Evolutionary conservation across 2,113 vertebrate species (phyloP), one percentile per base, ranked within the genome.

Genomic region (Rhea americana): DNA sequence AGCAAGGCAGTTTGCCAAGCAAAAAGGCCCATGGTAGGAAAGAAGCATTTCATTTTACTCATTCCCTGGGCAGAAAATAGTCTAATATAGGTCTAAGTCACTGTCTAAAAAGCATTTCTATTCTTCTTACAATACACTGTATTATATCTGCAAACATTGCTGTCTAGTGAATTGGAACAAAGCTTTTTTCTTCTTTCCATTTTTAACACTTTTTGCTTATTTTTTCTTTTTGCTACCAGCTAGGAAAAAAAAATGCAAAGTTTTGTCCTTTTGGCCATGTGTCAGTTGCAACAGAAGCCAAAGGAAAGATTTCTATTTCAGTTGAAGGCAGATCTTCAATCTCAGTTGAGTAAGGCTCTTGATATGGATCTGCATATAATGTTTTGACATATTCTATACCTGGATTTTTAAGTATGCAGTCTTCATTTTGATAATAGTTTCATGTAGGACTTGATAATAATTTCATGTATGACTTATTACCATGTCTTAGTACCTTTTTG

Each of bases 1-100:
- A 93, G 56, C 53, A 72, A 96, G 87, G 84, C 91, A 91, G 87
- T 88, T 96, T 95, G 86, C 84, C 82, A 95, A 85, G 88, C 91
- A 94, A 95, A 94, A 51, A 55, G 45, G 86, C 48, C 61, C 6
- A 47, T 24, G 81, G 41, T 91, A 94, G 61, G 47, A 73, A 70
- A 93, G 63, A 96, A 95, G 65, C 53, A 63, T 32, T 93, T 92
- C 87, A 68, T 75, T 90, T 94, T 85, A 85, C 93, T 85, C 28
- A 28, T 92, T 93, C 20, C 80, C 62, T 55, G 24, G 17, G 65
- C 58, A 80, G 83, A 87, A 45, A 30, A 85, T 41, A 76, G 75
- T 87, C 95, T 85, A 86, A 87, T 82, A 91, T 86, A 93, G 82
- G 45, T 39, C 76, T 79, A 67, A 90, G 94, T 83, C 41, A 63